Percentiles rank a stretch among this genome's conserved stretches.
phyloP scores from a whole-genome alignment of 2,113 vertebrate genomes.

The Mormyrus iriodes region DNA sequence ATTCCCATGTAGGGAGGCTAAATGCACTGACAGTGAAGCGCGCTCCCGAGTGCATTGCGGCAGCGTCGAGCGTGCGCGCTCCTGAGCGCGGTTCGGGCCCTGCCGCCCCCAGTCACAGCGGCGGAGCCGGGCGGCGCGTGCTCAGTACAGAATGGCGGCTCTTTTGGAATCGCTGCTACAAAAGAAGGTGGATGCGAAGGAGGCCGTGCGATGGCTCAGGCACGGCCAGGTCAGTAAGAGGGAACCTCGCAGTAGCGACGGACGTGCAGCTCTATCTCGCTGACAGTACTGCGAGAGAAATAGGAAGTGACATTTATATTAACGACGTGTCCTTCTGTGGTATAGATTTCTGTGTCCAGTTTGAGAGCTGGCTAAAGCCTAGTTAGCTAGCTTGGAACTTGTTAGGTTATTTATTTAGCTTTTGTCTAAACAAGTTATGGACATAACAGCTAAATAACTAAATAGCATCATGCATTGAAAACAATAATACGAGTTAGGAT shows the following conservation, averaged over 20 bases:
- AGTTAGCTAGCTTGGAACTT: constrained; percentile 7
- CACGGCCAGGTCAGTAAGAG: constrained; percentile 37
- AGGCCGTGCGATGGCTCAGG: constrained; percentile 68
- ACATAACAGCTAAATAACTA: background rate
- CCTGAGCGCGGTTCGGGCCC: background rate
- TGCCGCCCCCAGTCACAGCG: background rate
- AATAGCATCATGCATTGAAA: background rate
- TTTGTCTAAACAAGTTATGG: background rate
- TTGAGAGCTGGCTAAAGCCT: constrained; percentile 31
- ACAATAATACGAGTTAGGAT: background rate
- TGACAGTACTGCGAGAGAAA: accelerated
- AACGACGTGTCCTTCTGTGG: background rate
- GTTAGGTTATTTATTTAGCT: background rate
- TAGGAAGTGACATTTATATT: constrained; percentile 38
- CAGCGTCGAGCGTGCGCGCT: background rate
- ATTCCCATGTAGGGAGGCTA: no score
- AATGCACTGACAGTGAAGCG: background rate
- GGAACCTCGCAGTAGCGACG: accelerated
- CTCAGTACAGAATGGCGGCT: constrained; percentile 75
- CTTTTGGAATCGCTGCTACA: constrained; percentile 81
- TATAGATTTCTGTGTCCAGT: constrained; percentile 28
- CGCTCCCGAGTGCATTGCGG: constrained; percentile 4
- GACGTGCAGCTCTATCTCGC: accelerated
- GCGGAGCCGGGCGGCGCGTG: constrained; percentile 36
- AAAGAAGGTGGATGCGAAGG: constrained; percentile 64